Evolutionary conservation across 2,888 invertebrate genomes (phyloP), one percentile per base, ranked within the genome.

Genomic region (Thalpophila matura): DNA sequence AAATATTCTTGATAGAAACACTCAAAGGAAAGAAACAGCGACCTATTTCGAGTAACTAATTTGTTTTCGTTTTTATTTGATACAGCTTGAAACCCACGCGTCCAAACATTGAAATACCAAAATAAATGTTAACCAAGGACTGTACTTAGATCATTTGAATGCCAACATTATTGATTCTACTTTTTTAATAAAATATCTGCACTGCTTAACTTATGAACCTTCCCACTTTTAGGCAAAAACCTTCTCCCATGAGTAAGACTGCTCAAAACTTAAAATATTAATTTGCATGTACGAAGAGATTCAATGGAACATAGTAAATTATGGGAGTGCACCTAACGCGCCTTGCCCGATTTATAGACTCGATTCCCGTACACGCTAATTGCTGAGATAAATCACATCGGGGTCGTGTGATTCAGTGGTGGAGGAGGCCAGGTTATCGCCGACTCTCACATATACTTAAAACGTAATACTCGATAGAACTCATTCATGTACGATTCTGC

Each of bases 351-450:
- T 85, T 83, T 82, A 83, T 83, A 74, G 74, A 80, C 63, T 70
- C 74, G 65, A 73, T 82, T 83, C 81, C 78, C 73, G 79, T 82
- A 78, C 77, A 77, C 78, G 81, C 80, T 90, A 89, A 91, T 91
- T 91, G 86, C 85, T 72, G 69, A 84, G 77, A 90, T 90, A 92
- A 90, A 91, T 91, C 90, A 88, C 82, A 71, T 61, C 63, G 81
- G 76, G 83, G 82, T 84, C 85, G 86, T 84, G 87, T 83, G 88
- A 89, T 88, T 86, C 86, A 87, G 80, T 81, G 73, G 77, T 70
- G 68, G 58, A 60, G 72, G 67, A 64, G 80, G 74, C 80, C 68
- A 47, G 91, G 91, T 90, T 92, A 93, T 93, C 92, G 73, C 42
- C 69, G 75, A 85, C 78, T 89, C 68, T 53, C 43, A 49, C 67